These are phyloP conservation scores for Grapholita molesta DNA, from an alignment of 1,140 invertebrate species.

Conservation along the genomic window DNA sequence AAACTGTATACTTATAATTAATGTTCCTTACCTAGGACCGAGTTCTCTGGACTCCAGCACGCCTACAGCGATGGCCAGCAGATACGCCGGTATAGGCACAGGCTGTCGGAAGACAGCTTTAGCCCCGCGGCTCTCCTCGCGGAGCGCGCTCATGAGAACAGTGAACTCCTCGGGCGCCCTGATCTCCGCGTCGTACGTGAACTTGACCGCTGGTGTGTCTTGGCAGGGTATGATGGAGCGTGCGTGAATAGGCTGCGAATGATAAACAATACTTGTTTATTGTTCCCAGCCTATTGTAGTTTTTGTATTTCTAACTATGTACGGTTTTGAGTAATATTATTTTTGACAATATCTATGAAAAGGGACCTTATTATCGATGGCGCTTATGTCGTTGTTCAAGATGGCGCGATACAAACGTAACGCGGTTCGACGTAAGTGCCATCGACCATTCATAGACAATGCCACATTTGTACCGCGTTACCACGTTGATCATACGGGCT, in stretches of 20 bases:
- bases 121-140: slow-evolving; percentile 63
- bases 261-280: background rate
- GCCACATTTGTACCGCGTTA: too few species aligned
- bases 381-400: too few species aligned
- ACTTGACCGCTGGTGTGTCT: slow-evolving; percentile 95
- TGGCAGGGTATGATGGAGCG: slow-evolving; percentile 95
- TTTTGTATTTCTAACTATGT: too few species aligned
- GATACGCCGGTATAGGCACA: slow-evolving; percentile 86
- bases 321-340: too few species aligned
- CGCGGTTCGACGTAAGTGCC: too few species aligned
- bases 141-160: slow-evolving; percentile 94
- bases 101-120: slow-evolving; percentile 85
- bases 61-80: slow-evolving; percentile 93
- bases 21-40: slow-evolving; percentile 74
- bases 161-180: slow-evolving; percentile 87
- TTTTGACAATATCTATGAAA: too few species aligned
- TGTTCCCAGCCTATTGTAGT: background rate
- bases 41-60: slow-evolving; percentile 86
- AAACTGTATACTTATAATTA: too few species aligned
- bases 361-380: too few species aligned
- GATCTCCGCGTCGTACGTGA: slow-evolving; percentile 90
- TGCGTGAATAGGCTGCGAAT: slow-evolving; percentile 89
- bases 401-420: too few species aligned
- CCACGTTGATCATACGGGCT: too few species aligned
- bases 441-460: too few species aligned